Percentiles rank a stretch among this genome's conserved stretches.
phyloP scores from a whole-genome alignment of 2,888 invertebrate species.

The Cremastinae sp. region DNA sequence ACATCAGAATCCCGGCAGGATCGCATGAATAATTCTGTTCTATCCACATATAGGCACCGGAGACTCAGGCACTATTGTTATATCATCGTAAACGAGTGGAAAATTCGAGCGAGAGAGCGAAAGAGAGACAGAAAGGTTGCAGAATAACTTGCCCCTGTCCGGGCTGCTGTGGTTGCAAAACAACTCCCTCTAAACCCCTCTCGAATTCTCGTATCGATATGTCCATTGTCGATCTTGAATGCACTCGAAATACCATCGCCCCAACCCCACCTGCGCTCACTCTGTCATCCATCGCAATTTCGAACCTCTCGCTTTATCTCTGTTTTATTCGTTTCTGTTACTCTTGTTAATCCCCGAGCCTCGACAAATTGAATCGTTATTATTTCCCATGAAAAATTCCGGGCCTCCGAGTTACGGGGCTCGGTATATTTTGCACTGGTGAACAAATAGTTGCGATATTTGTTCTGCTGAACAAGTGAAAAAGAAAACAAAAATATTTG shows the following conservation, averaged over 20 bases:
- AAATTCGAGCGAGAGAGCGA: constrained; percentile 29
- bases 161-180: constrained; percentile 61
- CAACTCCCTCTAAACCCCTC: constrained; percentile 47
- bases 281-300: constrained; percentile 40
- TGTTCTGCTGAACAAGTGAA: not conserved
- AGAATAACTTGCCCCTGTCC: constrained; percentile 47
- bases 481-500: no score
- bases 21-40: constrained; percentile 67
- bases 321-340: constrained; percentile 57
- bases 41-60: constrained; percentile 56
- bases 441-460: constrained; percentile 24
- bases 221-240: constrained; percentile 60
- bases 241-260: constrained; percentile 58
- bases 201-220: constrained; percentile 57
- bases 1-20: constrained; percentile 55
- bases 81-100: constrained; percentile 63
- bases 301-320: constrained; percentile 48
- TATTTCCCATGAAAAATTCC: constrained; percentile 27
- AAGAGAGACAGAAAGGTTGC: constrained; percentile 23
- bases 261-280: constrained; percentile 13
- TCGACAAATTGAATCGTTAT: constrained; percentile 56
- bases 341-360: constrained; percentile 52
- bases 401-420: constrained; percentile 5
- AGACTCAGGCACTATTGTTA: constrained; percentile 60
- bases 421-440: no score